phyloP scores from a whole-genome alignment of 2,113 vertebrate species.

The Lepus timidus region DNA sequence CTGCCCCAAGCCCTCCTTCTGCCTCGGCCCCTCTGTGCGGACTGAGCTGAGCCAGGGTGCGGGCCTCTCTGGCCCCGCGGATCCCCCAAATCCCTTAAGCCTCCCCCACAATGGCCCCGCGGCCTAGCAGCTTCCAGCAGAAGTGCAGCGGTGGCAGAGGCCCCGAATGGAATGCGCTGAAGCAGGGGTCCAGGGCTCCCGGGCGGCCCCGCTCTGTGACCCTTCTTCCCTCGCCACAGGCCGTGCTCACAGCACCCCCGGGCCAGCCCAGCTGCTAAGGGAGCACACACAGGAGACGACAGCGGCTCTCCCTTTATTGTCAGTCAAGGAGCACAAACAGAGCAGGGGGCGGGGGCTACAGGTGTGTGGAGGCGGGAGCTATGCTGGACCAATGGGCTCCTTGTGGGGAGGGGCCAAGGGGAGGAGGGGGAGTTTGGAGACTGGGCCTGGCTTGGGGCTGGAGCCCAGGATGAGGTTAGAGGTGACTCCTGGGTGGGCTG shows the following conservation, averaged over 20 bases:
- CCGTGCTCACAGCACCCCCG: not conserved
- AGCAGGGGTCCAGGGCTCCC: conserved; percentile 16
- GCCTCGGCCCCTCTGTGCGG: conserved; percentile 60
- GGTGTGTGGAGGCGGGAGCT: not conserved
- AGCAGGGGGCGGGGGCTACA: not conserved
- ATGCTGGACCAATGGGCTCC: accelerated
- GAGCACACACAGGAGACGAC: not conserved
- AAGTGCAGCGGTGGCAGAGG: conserved; percentile 72
- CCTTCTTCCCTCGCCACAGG: not conserved
- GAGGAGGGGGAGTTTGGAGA: not conserved
- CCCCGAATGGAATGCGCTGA: conserved; percentile 77
- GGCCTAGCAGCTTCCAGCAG: conserved; percentile 76
- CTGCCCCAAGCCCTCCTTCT: conserved; percentile 59
- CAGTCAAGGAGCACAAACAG: not conserved
- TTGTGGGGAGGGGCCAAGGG: not conserved
- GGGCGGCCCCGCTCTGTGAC: not conserved
- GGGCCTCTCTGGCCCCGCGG: conserved; percentile 5
- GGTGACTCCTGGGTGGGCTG: not conserved
- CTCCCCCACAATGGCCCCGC: conserved; percentile 63
- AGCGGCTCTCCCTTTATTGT: conserved; percentile 67
- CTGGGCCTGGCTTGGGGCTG: not conserved
- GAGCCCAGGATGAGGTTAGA: not conserved
- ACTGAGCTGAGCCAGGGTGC: conserved; percentile 65
- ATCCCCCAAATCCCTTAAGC: conserved; percentile 82
- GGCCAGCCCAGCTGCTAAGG: not conserved